These are phyloP conservation scores for Gallinago media DNA, from an alignment of 2,113 vertebrate genomes.

Conservation along the genomic window DNA sequence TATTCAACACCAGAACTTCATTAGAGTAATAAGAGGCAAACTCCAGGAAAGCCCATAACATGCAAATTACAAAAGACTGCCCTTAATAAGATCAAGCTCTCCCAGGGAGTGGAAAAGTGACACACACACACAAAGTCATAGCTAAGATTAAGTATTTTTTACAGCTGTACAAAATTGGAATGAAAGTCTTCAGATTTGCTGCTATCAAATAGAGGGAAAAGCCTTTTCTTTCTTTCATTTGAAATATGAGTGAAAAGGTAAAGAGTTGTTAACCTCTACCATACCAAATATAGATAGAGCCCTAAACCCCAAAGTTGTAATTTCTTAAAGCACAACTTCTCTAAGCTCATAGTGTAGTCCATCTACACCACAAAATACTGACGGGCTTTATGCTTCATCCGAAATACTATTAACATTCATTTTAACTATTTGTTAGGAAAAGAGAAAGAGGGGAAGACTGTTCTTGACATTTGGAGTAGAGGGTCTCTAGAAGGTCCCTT, in stretches of 20 bases:
- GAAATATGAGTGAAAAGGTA: neutral
- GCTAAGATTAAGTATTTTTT: slow-evolving; percentile 54
- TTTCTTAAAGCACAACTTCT: neutral
- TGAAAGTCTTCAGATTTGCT: slow-evolving; percentile 36
- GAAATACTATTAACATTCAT: neutral
- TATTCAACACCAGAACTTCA: slow-evolving; percentile 20
- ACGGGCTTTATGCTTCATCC: neutral
- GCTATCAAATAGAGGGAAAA: neutral
- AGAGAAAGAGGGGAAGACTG: neutral
- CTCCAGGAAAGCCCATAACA: slow-evolving; percentile 32
- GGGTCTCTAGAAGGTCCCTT: no score
- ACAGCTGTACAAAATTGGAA: slow-evolving; percentile 14
- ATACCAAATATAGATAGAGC: neutral
- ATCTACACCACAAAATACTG: neutral
- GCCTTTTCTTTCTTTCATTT: neutral
- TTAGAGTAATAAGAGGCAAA: slow-evolving; percentile 25
- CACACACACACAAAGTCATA: neutral
- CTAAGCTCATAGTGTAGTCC: neutral
- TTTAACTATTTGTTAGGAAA: neutral
- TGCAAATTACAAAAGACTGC: slow-evolving; percentile 43
- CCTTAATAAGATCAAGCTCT: slow-evolving; percentile 31
- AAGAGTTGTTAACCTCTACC: neutral
- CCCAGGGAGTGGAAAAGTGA: slow-evolving; percentile 32
- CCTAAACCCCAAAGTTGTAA: neutral
- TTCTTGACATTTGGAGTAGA: neutral